Conservation (phyloP, 2,113 vertebrate species). For the Rafetus swinhoei region DNA sequence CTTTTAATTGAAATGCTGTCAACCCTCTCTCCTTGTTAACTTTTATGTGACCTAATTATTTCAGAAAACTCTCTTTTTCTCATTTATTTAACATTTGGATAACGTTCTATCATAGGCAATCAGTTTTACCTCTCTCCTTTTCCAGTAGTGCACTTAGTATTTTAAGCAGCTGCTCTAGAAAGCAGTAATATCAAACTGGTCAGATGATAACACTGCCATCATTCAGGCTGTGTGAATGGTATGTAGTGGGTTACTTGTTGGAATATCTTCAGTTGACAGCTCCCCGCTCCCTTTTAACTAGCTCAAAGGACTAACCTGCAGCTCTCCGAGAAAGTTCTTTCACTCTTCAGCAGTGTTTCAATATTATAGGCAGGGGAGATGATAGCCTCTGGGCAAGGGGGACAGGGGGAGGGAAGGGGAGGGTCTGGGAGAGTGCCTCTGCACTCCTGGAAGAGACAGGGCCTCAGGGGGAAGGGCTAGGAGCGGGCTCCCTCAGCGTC, state of each 20-base stretch:
- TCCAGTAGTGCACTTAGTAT: constrained; percentile 36
- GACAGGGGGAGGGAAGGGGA: no score
- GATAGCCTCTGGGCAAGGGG: no score
- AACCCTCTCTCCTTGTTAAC: constrained; percentile 70
- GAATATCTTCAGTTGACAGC: background rate
- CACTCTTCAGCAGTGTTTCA: background rate
- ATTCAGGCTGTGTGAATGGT: rapidly evolving
- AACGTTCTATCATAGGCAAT: constrained; percentile 20
- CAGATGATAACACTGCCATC: background rate
- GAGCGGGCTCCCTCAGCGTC: no score
- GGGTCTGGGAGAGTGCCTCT: no score
- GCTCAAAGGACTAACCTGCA: background rate
- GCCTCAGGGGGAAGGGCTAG: no score
- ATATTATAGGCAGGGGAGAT: background rate
- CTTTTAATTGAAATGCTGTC: constrained; percentile 64
- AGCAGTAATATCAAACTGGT: background rate
- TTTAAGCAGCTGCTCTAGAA: constrained; percentile 22
- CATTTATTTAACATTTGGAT: constrained; percentile 49
- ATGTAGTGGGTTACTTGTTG: background rate
- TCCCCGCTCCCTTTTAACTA: background rate
- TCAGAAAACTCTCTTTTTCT: constrained; percentile 59
- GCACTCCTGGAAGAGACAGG: no score
- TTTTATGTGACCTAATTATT: constrained; percentile 74
- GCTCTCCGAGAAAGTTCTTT: background rate
- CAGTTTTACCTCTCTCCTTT: constrained; percentile 25